Evolutionary conservation across 2,113 vertebrate species (phyloP).

Genomic region (Cepphus grylle): DNA sequence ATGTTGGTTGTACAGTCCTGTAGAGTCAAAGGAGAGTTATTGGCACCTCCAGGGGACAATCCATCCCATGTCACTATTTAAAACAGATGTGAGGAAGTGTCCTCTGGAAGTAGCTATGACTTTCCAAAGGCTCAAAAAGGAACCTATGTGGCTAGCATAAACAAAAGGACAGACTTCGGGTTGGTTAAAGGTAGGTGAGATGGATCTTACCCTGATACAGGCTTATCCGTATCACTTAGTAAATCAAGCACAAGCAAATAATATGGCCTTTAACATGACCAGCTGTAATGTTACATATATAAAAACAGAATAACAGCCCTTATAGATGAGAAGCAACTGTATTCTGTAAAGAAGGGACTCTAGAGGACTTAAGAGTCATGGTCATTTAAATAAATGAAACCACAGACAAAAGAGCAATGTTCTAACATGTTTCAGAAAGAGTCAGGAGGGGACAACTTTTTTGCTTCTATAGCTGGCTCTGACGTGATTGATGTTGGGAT

Average conservation of each 20-base stretch:
- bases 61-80: neutral
- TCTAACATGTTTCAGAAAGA: neutral
- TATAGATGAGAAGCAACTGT: neutral
- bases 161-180: neutral
- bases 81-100: neutral
- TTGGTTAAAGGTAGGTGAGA: neutral
- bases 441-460: neutral
- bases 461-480: neutral
- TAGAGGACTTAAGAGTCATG: neutral
- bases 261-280: neutral
- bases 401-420: neutral
- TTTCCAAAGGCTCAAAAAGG: neutral
- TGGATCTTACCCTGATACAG: neutral
- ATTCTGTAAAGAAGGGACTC: neutral
- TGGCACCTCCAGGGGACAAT: neutral
- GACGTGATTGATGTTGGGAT: neutral
- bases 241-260: neutral
- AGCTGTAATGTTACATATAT: neutral
- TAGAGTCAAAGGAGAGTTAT: neutral
- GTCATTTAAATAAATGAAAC: neutral
- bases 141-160: neutral
- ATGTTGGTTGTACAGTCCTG: neutral
- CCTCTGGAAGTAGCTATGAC: neutral
- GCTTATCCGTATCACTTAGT: neutral
- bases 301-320: neutral